Conservation (phyloP, 2,888 invertebrate genomes). For the Scelioninae gen. 2 region DNA sequence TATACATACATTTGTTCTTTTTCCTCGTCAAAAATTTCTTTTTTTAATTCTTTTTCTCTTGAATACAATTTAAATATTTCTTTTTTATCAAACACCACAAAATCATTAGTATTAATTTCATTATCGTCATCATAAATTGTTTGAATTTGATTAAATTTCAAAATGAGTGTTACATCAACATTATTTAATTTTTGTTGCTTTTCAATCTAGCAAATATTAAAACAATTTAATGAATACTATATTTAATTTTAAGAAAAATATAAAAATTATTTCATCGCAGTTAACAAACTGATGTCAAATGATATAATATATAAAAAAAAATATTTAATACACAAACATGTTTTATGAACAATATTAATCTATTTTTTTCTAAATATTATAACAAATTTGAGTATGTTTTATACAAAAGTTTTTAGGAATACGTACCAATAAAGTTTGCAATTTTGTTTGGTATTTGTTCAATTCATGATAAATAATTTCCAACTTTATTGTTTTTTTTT, state of each 20-base stretch:
- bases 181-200: slow-evolving; percentile 28
- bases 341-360: no score
- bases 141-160: slow-evolving; percentile 84
- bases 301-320: background rate
- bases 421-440: no score
- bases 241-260: background rate
- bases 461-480: no score
- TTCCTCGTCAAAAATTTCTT: slow-evolving; percentile 81
- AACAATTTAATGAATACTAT: background rate
- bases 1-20: slow-evolving; percentile 79
- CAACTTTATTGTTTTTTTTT: slow-evolving; percentile 61
- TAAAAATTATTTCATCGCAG: slow-evolving; percentile 1
- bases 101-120: slow-evolving; percentile 69
- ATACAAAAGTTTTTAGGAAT: no score
- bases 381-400: no score
- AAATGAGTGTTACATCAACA: slow-evolving; percentile 78
- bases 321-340: no score
- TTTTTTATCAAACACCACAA: slow-evolving; percentile 80
- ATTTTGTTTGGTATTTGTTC: no score
- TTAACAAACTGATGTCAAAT: no score
- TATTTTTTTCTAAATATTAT: no score
- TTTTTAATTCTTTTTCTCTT: slow-evolving; percentile 80
- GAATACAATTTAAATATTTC: slow-evolving; percentile 78
- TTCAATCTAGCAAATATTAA: slow-evolving; percentile 2
- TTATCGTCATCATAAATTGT: slow-evolving; percentile 71